Percentiles rank a stretch among this genome's conserved stretches.
These are phyloP conservation scores for Diaprepes abbreviatus DNA, from an alignment of 2,888 invertebrate genomes.

Conservation along the genomic window DNA sequence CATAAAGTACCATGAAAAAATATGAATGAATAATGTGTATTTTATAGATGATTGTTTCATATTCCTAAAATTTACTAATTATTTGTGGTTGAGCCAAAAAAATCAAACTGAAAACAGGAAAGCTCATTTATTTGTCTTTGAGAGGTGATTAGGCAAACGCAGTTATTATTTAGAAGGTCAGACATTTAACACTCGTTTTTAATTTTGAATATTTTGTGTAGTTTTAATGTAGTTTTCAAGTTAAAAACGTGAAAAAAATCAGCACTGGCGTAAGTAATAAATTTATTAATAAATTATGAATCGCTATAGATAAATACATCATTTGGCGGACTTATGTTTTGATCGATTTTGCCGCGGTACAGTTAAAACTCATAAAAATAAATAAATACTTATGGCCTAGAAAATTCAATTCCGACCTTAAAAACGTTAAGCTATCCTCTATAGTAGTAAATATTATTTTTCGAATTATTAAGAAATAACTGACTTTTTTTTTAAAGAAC, in stretches of 20 bases:
- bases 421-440: too few species aligned
- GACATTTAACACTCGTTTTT: background rate
- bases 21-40: background rate
- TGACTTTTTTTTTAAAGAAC: too few species aligned
- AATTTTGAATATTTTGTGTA: conserved; percentile 2
- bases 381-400: too few species aligned
- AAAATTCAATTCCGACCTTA: too few species aligned
- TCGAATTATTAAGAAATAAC: too few species aligned
- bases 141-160: background rate
- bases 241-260: background rate
- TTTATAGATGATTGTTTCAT: background rate
- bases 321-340: too few species aligned
- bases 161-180: background rate
- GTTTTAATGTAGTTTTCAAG: background rate
- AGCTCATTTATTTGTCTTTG: background rate
- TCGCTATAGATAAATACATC: background rate
- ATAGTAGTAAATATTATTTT: too few species aligned
- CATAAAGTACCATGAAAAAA: too few species aligned
- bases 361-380: too few species aligned
- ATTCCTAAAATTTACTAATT: background rate
- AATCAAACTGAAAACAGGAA: conserved; percentile 1
- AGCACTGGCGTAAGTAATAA: background rate
- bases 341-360: background rate
- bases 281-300: background rate
- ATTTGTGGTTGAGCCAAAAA: background rate